A percentile compares a stretch with the other conserved stretches of the same genome.
Evolutionary conservation across 2,113 vertebrate genomes (phyloP).

Genomic region (Numida meleagris): DNA sequence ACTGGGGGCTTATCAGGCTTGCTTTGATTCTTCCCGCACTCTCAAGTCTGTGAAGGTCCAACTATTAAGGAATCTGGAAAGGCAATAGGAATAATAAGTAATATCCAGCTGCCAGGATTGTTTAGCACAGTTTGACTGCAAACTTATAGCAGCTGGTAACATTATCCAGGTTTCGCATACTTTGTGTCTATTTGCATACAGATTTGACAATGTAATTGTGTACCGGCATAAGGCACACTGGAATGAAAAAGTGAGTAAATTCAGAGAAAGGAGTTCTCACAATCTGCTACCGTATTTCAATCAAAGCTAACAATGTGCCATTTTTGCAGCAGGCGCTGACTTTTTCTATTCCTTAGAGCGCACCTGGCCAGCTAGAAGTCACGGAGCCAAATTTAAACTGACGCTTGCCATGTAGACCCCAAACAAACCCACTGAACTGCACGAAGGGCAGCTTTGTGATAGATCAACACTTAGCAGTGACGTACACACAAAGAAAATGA

Average conservation of each 20-base stretch:
- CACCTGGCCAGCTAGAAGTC: neutral
- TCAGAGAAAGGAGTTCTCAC: neutral
- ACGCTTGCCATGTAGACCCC: neutral
- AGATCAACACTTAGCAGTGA: neutral
- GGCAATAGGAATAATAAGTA: neutral
- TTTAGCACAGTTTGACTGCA: neutral
- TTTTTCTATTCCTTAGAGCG: neutral
- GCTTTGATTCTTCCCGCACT: neutral
- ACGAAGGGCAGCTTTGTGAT: neutral
- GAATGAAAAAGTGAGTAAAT: neutral
- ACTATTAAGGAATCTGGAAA: neutral
- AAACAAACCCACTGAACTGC: neutral
- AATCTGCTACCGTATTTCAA: neutral
- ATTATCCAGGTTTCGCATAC: neutral
- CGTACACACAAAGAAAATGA: neutral
- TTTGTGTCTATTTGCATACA: neutral
- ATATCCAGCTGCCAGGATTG: neutral
- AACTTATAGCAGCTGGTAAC: neutral
- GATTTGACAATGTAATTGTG: neutral
- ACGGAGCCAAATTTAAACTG: neutral
- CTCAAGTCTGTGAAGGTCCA: neutral
- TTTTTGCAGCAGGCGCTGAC: neutral
- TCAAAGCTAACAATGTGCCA: neutral
- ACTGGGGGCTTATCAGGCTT: neutral
- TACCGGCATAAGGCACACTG: neutral